phyloP scores from a whole-genome alignment of 2,888 invertebrate genomes.

The Dynastes maya region DNA sequence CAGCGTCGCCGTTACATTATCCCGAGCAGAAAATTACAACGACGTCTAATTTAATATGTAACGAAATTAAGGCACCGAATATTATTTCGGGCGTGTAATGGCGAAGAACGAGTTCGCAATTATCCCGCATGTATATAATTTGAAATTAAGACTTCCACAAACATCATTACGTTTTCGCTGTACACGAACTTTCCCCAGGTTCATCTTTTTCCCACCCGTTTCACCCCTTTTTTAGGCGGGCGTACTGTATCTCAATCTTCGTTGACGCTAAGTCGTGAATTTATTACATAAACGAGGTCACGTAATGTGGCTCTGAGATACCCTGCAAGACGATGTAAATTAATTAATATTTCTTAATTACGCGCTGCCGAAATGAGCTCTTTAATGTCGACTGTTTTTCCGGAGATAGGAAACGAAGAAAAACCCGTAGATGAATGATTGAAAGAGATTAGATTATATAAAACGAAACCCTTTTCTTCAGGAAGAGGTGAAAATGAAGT shows the following conservation, averaged over 20 bases:
- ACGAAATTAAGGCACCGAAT: slow-evolving; percentile 38
- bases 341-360: slow-evolving; percentile 31
- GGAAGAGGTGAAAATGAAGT: background rate
- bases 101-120: slow-evolving; percentile 17
- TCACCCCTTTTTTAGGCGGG: background rate
- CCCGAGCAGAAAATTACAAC: slow-evolving; percentile 37
- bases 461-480: background rate
- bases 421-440: slow-evolving; percentile 7
- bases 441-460: slow-evolving; percentile 4
- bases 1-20: slow-evolving; percentile 14
- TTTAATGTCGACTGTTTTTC: slow-evolving; percentile 6
- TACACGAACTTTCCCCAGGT: background rate
- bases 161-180: background rate
- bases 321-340: background rate
- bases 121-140: slow-evolving; percentile 14
- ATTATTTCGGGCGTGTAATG: slow-evolving; percentile 21
- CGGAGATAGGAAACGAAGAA: background rate
- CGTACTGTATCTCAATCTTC: slow-evolving; percentile 1
- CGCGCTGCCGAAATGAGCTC: background rate
- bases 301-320: background rate
- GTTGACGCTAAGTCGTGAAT: slow-evolving; percentile 14
- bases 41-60: slow-evolving; percentile 40
- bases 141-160: slow-evolving; percentile 20
- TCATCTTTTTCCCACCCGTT: background rate
- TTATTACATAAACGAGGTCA: background rate